Conservation (phyloP, 2,888 invertebrate genomes). For the Oligia strigilis region DNA sequence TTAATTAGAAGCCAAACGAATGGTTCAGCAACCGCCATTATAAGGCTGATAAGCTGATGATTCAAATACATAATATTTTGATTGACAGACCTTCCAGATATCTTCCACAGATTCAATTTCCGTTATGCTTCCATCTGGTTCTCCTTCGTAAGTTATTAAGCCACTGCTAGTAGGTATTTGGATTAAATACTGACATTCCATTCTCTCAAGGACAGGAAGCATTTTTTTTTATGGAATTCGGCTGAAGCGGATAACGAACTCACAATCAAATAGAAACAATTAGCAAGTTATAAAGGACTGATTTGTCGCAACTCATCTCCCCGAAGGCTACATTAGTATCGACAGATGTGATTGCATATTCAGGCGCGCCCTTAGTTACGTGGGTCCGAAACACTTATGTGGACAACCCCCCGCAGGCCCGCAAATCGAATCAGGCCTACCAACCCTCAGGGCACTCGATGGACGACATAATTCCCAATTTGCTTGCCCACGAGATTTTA, state of each 20-base stretch:
- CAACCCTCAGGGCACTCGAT: slow-evolving; percentile 64
- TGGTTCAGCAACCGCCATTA: not conserved
- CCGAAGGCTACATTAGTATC: slow-evolving; percentile 65
- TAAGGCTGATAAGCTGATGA: not conserved
- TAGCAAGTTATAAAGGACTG: slow-evolving; percentile 36
- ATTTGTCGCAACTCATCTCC: slow-evolving; percentile 36
- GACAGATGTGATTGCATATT: slow-evolving; percentile 72
- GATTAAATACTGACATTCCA: slow-evolving; percentile 22
- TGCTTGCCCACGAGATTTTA: slow-evolving; percentile 66
- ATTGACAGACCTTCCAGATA: slow-evolving; percentile 22
- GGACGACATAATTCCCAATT: slow-evolving; percentile 70
- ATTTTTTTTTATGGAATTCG: slow-evolving; percentile 16
- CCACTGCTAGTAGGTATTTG: slow-evolving; percentile 53
- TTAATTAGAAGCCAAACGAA: not conserved
- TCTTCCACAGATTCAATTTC: slow-evolving; percentile 51
- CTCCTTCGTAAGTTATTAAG: slow-evolving; percentile 26
- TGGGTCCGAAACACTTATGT: slow-evolving; percentile 72
- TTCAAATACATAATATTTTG: slow-evolving; percentile 25
- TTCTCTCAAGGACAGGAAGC: slow-evolving; percentile 24
- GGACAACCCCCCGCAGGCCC: slow-evolving; percentile 68
- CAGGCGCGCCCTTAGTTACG: slow-evolving; percentile 70
- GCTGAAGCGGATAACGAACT: slow-evolving; percentile 31
- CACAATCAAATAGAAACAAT: slow-evolving; percentile 52
- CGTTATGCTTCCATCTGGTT: slow-evolving; percentile 7
- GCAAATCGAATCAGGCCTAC: slow-evolving; percentile 74